These are phyloP conservation scores for Pollicipes pollicipes DNA, from an alignment of 1,140 invertebrate species.

Conservation along the genomic window DNA sequence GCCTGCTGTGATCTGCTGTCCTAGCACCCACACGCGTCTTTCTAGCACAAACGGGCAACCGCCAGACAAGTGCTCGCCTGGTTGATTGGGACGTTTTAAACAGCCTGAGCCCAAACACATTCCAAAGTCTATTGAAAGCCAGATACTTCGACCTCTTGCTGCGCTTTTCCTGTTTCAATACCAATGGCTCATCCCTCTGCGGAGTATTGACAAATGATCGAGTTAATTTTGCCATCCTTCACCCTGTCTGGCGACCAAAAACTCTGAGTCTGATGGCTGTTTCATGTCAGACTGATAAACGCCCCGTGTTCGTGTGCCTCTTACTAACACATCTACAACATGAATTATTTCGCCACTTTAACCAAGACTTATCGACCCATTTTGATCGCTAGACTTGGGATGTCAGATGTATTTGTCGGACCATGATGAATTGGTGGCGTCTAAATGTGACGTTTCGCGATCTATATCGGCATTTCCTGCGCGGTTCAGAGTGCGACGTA, in stretches of 20 bases:
- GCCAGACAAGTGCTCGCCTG: no score
- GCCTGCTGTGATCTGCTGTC: no score
- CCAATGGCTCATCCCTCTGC: not conserved
- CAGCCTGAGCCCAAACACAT: no score
- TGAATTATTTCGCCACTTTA: not conserved
- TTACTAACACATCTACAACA: not conserved
- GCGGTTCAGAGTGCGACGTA: not conserved
- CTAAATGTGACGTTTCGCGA: not conserved
- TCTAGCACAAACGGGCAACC: no score
- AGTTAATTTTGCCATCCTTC: not conserved
- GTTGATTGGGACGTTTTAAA: no score
- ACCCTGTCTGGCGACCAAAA: not conserved
- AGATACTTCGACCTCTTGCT: no score
- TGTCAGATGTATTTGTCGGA: no score
- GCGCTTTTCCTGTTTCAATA: no score
- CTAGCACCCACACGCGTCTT: no score
- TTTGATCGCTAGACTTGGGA: no score
- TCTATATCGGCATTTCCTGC: not conserved
- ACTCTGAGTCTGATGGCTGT: not conserved
- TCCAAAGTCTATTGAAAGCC: not conserved
- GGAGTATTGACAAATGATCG: not conserved
- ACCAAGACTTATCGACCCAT: no score
- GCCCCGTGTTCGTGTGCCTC: not conserved
- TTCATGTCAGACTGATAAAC: not conserved
- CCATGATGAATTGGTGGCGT: not conserved